Evolutionary conservation across 2,113 vertebrate genomes (phyloP).

Genomic region (Megatriorchis doriae): DNA sequence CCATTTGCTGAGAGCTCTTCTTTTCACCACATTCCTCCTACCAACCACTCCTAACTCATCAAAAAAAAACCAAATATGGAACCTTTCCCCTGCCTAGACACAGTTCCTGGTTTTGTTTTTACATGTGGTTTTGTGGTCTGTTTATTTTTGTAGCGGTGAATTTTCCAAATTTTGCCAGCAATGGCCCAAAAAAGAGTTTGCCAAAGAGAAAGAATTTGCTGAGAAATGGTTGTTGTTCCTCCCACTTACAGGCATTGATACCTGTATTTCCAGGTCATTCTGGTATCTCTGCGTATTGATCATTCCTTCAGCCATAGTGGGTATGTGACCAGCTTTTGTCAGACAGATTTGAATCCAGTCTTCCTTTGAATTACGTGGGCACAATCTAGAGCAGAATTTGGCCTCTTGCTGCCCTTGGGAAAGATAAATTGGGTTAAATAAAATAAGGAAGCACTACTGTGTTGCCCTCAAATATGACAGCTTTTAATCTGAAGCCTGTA

Average conservation of each 20-base stretch:
- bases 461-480: not conserved
- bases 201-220: not conserved
- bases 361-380: not conserved
- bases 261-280: not conserved
- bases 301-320: not conserved
- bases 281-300: not conserved
- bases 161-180: not conserved
- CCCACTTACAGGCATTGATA: not conserved
- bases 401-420: not conserved
- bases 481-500: not conserved
- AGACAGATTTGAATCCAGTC: not conserved
- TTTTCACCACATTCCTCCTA: not conserved
- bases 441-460: not conserved
- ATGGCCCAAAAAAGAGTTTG: not conserved
- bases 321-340: not conserved
- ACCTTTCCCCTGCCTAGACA: not conserved
- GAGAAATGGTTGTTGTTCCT: not conserved
- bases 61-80: not conserved
- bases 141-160: not conserved
- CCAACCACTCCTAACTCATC: not conserved
- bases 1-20: not conserved
- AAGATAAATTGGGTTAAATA: not conserved
- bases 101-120: not conserved
- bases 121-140: not conserved
- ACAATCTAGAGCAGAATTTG: not conserved